Conservation (phyloP, 2,797 vertebrate genomes). For the Molothrus ater region DNA sequence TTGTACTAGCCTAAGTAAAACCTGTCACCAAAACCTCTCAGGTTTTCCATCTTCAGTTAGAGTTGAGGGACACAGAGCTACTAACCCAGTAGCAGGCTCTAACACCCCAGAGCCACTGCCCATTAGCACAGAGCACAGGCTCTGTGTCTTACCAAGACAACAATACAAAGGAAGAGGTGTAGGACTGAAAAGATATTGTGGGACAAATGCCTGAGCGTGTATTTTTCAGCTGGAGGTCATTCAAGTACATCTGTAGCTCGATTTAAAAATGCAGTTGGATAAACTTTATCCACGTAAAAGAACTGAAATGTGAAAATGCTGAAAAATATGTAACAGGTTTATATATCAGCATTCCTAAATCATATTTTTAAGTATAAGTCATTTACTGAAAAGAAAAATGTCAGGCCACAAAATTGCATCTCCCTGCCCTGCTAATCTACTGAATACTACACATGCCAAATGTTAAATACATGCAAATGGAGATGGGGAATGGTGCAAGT, state of each 20-base stretch:
- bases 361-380: background rate
- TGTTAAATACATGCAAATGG: rapidly evolving
- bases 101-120: background rate
- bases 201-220: background rate
- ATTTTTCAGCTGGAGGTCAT: background rate
- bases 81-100: background rate
- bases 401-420: background rate
- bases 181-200: background rate
- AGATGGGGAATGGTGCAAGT: background rate
- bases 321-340: background rate
- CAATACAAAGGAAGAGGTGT: background rate
- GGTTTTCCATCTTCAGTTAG: background rate
- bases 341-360: background rate
- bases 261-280: background rate
- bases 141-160: background rate
- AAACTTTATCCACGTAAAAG: background rate
- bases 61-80: background rate
- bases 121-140: background rate
- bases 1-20: background rate
- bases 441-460: background rate
- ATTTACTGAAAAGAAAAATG: background rate
- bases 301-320: background rate
- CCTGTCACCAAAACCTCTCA: background rate
- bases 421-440: background rate
- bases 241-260: background rate